A percentile compares a stretch with the other conserved stretches of the same genome.
Evolutionary conservation across 2,797 vertebrate genomes (phyloP).

Genomic region (Diplodus puntazzo): DNA sequence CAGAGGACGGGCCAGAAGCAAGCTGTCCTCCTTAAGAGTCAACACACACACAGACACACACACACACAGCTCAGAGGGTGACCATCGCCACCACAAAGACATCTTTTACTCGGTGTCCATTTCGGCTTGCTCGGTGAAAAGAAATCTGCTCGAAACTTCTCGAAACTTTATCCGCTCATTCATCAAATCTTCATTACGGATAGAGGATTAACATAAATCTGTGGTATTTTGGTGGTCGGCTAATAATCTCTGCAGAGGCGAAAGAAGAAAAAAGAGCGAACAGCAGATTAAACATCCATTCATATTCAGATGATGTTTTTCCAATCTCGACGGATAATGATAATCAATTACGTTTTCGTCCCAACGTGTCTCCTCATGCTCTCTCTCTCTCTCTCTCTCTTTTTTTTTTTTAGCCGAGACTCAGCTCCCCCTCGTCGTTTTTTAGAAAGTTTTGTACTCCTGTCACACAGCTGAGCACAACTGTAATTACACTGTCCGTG

Average conservation of each 20-base stretch:
- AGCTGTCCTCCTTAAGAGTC: slow-evolving; percentile 4
- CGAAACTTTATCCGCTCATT: background rate
- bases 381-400: no score
- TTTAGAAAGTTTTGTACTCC: slow-evolving; percentile 13
- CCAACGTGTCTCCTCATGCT: no score
- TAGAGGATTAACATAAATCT: background rate
- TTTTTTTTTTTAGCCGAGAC: background rate
- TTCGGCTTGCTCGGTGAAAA: background rate
- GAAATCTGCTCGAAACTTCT: slow-evolving; percentile 8
- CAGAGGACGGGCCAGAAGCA: slow-evolving; percentile 27
- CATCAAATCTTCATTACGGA: background rate
- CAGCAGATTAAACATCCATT: background rate
- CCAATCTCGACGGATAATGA: background rate
- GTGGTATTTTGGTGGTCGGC: background rate
- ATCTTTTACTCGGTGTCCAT: background rate
- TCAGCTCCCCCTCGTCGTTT: slow-evolving; percentile 5
- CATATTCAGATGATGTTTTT: background rate
- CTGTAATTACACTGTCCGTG: slow-evolving; percentile 57
- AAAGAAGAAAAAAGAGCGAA: background rate
- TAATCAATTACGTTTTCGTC: no score
- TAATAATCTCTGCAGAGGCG: background rate
- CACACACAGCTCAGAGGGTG: background rate
- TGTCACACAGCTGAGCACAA: slow-evolving; percentile 24
- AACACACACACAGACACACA: background rate
- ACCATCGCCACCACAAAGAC: slow-evolving; percentile 4